Base-by-base conservation (phyloP, 2,888 invertebrate species). In the Lathronympha strigana region DNA sequence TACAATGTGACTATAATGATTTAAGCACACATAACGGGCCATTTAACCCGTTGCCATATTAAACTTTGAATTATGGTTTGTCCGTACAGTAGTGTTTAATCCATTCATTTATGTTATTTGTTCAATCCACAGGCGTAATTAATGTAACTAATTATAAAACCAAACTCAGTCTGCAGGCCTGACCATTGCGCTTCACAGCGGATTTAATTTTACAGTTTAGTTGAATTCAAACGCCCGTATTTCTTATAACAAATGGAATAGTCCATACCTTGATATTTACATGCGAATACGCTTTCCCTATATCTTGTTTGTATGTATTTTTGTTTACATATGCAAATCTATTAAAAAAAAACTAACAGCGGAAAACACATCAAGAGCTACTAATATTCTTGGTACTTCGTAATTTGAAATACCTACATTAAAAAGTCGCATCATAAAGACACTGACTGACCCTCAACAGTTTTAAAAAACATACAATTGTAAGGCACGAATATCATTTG, bases 121-220 rank as follows among this genome's bases (percentile, higher is more conserved):
- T 13, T 23, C 53, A 47, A 54, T 61, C 40, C 45, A 36, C 36
- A 11, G 19, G 17, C 38, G 49, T 66, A 66, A 66, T 61, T 61
- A 53, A 66, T 61, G 54, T 49, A 60, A 40, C 60, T 66, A 66
- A 66, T 66, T 60, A 61, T 66, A 54, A 66, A 66, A 66, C 66
- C 66, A 61, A 66, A 66, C 47, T 15, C 17, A 45, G 36, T 31
- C 51, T 38, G 25, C 64, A 36, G 19, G 38, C 36, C 36, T 51
- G 45, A 21, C 45, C 36, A 36, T 58, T 45, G 43, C 33, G 58
- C 28, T 58, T 53, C 51, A 36, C 58, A 36, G 5, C 33, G 43
- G 23, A 51, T 45, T 23, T 38, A 47, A 19, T 60, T 53, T 45
- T 28, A 28, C 23, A 51, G 21, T 19, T 38, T 25, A 50, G n/a